Percentiles rank a stretch among this genome's conserved stretches.
phyloP scores from a whole-genome alignment of 2,888 invertebrate genomes.

The Cosmopolites sordidus region DNA sequence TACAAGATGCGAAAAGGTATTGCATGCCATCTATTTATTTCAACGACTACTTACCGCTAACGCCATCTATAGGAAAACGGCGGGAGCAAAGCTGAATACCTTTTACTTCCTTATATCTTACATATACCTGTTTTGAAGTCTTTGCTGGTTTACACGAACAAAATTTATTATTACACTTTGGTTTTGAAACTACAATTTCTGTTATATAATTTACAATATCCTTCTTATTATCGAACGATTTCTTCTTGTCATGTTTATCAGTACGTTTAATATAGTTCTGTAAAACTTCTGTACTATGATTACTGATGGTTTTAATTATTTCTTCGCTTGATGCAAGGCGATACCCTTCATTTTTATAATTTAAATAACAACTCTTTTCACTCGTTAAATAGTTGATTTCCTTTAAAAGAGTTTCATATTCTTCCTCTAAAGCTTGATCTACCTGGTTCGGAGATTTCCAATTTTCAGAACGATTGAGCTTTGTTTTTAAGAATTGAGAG shows the following conservation, averaged over 20 bases:
- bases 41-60: too few relatives aligned
- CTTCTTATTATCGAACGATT: not conserved
- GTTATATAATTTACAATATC: slow-evolving; percentile 23
- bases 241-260: slow-evolving; percentile 2
- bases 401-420: slow-evolving; percentile 16
- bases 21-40: too few relatives aligned
- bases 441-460: slow-evolving; percentile 1
- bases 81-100: too few relatives aligned
- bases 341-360: slow-evolving; percentile 20
- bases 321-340: slow-evolving; percentile 13
- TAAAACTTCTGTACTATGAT: slow-evolving; percentile 18
- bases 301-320: slow-evolving; percentile 13
- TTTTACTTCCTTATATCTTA: too few relatives aligned
- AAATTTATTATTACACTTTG: slow-evolving; percentile 17
- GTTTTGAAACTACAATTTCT: slow-evolving; percentile 18
- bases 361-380: slow-evolving; percentile 15
- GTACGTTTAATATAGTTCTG: slow-evolving; percentile 12
- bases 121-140: slow-evolving; percentile 7
- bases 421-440: slow-evolving; percentile 18
- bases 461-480: not conserved
- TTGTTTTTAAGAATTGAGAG: slow-evolving; percentile 17
- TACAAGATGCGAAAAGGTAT: too few relatives aligned
- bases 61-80: too few relatives aligned
- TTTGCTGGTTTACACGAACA: slow-evolving; percentile 18
- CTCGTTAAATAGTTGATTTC: slow-evolving; percentile 21